Base-by-base conservation (phyloP, 2,888 invertebrate species). In the Gisinianus flammeolus region DNA sequence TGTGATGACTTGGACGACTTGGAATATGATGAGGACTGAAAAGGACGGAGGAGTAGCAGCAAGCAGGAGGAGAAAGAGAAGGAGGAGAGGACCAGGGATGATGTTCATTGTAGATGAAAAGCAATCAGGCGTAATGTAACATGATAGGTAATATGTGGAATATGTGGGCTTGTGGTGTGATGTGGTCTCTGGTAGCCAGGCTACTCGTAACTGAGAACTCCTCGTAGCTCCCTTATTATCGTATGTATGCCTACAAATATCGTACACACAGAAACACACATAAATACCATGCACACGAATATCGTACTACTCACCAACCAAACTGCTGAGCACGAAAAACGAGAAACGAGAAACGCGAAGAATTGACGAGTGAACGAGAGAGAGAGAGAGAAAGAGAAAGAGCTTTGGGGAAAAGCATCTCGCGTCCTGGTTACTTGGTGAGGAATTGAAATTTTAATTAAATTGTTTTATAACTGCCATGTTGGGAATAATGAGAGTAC, bases 391-490 rank as follows among this genome's bases (percentile, higher is more conserved):
- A 12, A 26, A 12, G 1, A 62, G 62, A 19, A 62, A 62, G 8
- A 62, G 8, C n/a, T n/a, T n/a, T n/a, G n/a, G 58, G 5, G 19
- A 35, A 35, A 35, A 35, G 35, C 12, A 35, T n/a, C n/a, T n/a
- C n/a, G n/a, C n/a, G n/a, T n/a, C n/a, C n/a, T n/a, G 35, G 2
- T 44, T 44, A 44, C 44, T 44, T 6, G 44, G 24, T 26, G 62
- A 62, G 72, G 58, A 58, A 72, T 72, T 72, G 72, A 58, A 58
- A 72, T 72, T 72, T 72, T 72, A 72, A 72, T 72, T 72, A 72
- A 72, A 72, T 72, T 58, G 72, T 72, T 72, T 72, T 58, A 56
- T 54, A 72, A 72, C 72, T 72, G 72, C 33, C 31, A 58, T 30
- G 31, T 72, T 72, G 72, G 58, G 72, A 58, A 26, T 69, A 31